These are phyloP conservation scores for Ophioninae sp. DNA, from an alignment of 2,888 invertebrate species.

Conservation along the genomic window DNA sequence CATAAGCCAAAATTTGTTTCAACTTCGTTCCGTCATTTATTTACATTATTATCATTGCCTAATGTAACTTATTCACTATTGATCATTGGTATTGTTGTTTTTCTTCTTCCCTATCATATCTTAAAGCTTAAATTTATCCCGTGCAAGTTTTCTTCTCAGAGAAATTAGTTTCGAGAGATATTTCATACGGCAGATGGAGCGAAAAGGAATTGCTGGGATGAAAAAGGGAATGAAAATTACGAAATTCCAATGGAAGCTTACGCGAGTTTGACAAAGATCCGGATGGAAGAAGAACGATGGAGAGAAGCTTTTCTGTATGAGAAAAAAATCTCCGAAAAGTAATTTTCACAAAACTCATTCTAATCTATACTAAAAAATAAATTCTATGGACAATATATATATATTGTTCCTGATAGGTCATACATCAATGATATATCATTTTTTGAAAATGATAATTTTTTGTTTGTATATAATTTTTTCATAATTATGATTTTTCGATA, in stretches of 20 bases:
- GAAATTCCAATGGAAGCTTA: slow-evolving; percentile 47
- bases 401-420: too few species aligned
- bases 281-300: slow-evolving; percentile 63
- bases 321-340: slow-evolving; percentile 56
- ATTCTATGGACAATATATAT: too few species aligned
- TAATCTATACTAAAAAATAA: not conserved
- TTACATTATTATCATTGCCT: not conserved
- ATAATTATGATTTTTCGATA: too few species aligned
- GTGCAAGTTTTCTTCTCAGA: not conserved
- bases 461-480: too few species aligned
- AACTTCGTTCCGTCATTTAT: not conserved
- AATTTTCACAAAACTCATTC: not conserved
- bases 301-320: slow-evolving; percentile 62
- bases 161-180: not conserved
- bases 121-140: not conserved
- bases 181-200: slow-evolving; percentile 13
- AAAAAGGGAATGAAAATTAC: slow-evolving; percentile 32
- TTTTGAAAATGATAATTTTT: too few species aligned
- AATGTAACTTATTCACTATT: not conserved
- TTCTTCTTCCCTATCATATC: not conserved
- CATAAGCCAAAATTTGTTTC: not conserved
- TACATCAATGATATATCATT: too few species aligned
- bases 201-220: not conserved
- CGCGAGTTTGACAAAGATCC: slow-evolving; percentile 49
- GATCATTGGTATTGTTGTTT: not conserved